These are phyloP conservation scores for Anastrepha obliqua DNA, from an alignment of 1,140 invertebrate species.

Conservation along the genomic window DNA sequence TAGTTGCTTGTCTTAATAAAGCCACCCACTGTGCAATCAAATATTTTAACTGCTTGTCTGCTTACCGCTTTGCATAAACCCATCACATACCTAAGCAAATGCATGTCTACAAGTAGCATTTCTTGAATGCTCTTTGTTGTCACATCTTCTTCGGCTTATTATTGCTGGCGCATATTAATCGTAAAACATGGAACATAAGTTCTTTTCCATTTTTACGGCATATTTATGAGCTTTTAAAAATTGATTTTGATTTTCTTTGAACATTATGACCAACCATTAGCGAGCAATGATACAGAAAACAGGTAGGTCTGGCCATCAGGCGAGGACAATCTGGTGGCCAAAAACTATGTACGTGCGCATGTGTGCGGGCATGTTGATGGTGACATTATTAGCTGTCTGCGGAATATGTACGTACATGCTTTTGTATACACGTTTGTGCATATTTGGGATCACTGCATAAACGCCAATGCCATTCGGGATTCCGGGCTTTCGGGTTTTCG, in stretches of 20 bases:
- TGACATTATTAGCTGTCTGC: too few relatives aligned
- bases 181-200: constrained; percentile 44
- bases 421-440: too few relatives aligned
- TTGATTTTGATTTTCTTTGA: constrained; percentile 39
- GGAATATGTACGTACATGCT: too few relatives aligned
- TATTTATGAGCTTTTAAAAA: constrained; percentile 44
- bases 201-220: constrained; percentile 43
- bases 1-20: not conserved
- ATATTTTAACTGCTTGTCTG: not conserved
- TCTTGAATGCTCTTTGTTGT: not conserved
- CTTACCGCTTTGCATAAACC: constrained; percentile 20
- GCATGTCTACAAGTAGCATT: not conserved
- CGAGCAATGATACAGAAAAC: constrained; percentile 36
- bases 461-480: too few relatives aligned
- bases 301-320: constrained; percentile 38
- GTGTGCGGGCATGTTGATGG: not conserved
- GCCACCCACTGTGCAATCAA: constrained; percentile 8
- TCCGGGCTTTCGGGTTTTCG: too few relatives aligned
- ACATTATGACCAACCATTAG: constrained; percentile 30
- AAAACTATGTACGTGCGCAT: not conserved
- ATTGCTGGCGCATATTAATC: constrained; percentile 47
- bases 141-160: constrained; percentile 11
- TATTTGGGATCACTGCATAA: too few relatives aligned
- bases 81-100: not conserved
- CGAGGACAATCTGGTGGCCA: not conserved